Base-by-base conservation (phyloP, 1,140 invertebrate species). In the Drosophila chauvacae region DNA sequence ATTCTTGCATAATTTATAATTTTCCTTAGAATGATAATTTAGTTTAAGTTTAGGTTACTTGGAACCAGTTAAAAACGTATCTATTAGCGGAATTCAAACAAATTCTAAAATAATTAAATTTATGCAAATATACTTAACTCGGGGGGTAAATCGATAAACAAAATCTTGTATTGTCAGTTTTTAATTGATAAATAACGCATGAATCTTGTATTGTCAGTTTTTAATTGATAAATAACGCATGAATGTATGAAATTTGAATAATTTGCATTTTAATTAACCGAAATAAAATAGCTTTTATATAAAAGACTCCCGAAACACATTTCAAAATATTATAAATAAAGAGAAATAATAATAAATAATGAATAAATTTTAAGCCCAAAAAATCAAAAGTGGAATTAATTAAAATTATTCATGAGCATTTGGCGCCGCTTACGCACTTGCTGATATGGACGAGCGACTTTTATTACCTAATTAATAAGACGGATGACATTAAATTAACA, bases 391-490 rank as follows among this genome's bases (percentile, higher is more conserved):
- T 18, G 44, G 20, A 69, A 71, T 72, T 71, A 59, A 72, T 50
- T 59, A 59, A 72, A 70, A 59, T 71, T 35, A 71, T 48, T 58
- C 30, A 71, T 56, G 6, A 16, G 26, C 28, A 48, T 26, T 20
- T 30, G 69, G 18, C 51, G 69, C 44, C 23, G 66, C 66, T 72
- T 59, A 51, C 53, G 72, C 61, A 76, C 55, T 66, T 76, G 47
- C 23, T 42, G 45, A 59, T 39, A 44, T 26, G 53, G 72, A 51
- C 57, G 61, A 44, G 53, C 35, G 72, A 58, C 53, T 66, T 76
- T 76, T 76, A 76, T 76, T 66, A 76, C 45, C 73, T 61, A 65
- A 76, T 76, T 76, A 76, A 76, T 64, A 59, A 53, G 51, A 51
- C 39, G 20, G 47, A 64, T 42, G 53, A 13, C 59, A 57, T 42